A percentile compares a stretch with the other conserved stretches of the same genome.
phyloP scores from a whole-genome alignment of 2,888 invertebrate species.

The Meghimatium bilineatum region DNA sequence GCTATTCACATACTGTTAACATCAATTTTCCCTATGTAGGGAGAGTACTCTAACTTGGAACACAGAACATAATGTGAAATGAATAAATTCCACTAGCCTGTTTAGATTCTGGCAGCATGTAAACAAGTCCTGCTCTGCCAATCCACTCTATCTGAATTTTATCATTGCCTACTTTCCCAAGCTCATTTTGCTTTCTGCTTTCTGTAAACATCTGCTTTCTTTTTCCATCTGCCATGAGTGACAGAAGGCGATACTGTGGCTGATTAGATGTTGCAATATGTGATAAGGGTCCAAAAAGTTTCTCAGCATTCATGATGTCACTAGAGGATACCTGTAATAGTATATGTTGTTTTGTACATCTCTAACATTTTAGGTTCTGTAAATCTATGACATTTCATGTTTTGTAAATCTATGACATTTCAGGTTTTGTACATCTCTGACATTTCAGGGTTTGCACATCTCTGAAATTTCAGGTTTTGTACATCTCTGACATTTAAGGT shows the following conservation, averaged over 20 bases:
- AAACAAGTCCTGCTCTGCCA: conserved; percentile 70
- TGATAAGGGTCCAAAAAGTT: conserved; percentile 73
- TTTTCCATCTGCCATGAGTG: conserved; percentile 70
- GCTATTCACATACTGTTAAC: too few relatives aligned
- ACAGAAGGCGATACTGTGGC: conserved; percentile 66
- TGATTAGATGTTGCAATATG: conserved; percentile 62
- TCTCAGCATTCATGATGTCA: conserved; percentile 74
- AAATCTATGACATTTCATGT: too few relatives aligned
- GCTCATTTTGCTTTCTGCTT: conserved; percentile 59
- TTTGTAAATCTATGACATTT: too few relatives aligned
- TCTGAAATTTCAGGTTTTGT: too few relatives aligned
- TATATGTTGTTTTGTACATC: too few relatives aligned
- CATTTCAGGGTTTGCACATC: too few relatives aligned
- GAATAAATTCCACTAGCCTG: conserved; percentile 42
- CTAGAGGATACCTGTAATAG: conserved; percentile 70
- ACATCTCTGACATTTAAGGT: too few relatives aligned
- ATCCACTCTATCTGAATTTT: conserved; percentile 70
- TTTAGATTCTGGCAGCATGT: conserved; percentile 53
- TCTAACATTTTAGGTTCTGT: too few relatives aligned
- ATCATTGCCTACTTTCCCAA: conserved; percentile 64
- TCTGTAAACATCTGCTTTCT: conserved; percentile 67
- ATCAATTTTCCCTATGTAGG: too few relatives aligned
- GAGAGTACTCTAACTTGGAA: too few relatives aligned
- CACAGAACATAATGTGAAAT: too few relatives aligned
- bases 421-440: too few relatives aligned